Base-by-base conservation (phyloP, 2,113 vertebrate species). In the Grantiella picta region DNA sequence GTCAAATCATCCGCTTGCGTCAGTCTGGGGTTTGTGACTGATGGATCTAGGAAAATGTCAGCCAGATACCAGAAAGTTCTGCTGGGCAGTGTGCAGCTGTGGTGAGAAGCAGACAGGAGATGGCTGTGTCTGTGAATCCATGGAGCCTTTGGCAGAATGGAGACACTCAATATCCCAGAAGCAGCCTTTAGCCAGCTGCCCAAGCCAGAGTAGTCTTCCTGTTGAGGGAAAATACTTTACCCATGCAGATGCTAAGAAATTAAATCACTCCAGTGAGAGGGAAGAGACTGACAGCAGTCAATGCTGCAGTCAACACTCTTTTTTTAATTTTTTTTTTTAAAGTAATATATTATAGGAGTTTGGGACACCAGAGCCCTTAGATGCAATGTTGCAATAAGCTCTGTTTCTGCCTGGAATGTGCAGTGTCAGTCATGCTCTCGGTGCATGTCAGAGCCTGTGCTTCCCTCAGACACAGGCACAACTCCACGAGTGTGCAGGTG, bases 351-450 rank as follows among this genome's bases (percentile, higher is more conserved):
- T 31, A 2, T 0, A 33, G 49, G 36, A 76, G 57, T 78, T 93
- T 36, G 49, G 50, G 65, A 87, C 65, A 28, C 8, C 44, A 29
- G 53, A 86, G 83, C 33, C 29, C 57, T 21, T 50, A 53, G 87
- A 82, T 82, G 86, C 65, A 82, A 18, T 75, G 81, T 29, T 84
- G 95, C 56, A 81, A 6, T 70, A 31, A 79, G 81, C n/a, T 22
- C 70, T 78, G 72, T 76, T 80, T 86, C 33, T 83, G 71, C 59
- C 49, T 89, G 94, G 94, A 92, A 92, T 60, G 78, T 92, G 91
- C 94, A 72, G 75, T 22, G 86, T 90, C 91, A 88, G 92, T 77
- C 14, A 1, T 23, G 45, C 81, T 66, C 10, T 27, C 1, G 0
- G 35, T 73, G 83, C 94, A 0, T 93, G 96, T 91, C 2, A 4